Evolutionary conservation across 2,797 vertebrate genomes (phyloP).

Genomic region (Lycodopsis pacificus): DNA sequence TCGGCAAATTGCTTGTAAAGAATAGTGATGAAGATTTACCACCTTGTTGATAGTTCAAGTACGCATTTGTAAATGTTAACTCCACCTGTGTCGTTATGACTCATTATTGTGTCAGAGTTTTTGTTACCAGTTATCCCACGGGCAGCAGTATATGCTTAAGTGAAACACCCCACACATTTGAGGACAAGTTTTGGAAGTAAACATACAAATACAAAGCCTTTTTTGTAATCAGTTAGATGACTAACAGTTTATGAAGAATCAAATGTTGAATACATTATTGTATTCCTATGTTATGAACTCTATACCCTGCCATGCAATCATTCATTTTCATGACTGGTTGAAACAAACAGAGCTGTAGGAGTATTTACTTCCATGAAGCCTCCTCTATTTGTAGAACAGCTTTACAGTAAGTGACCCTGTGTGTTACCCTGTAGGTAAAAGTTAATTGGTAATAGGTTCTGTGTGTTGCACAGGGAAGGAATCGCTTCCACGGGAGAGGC

Average conservation of each 20-base stretch:
- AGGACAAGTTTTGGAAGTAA: conserved; percentile 9
- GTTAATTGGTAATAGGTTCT: conserved; percentile 75
- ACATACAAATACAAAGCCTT: neutral
- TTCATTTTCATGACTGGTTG: conserved; percentile 14
- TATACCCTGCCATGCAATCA: neutral
- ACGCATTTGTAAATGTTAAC: conserved; percentile 57
- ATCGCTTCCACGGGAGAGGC: conserved; percentile 73
- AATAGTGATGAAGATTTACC: conserved; percentile 50
- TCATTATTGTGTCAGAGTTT: conserved; percentile 18
- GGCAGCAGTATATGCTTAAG: neutral
- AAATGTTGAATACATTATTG: neutral
- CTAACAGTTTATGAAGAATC: conserved; percentile 3
- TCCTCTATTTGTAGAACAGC: conserved; percentile 54
- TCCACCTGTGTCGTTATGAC: conserved; percentile 11
- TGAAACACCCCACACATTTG: neutral
- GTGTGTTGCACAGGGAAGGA: conserved; percentile 70
- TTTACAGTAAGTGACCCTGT: conserved; percentile 72
- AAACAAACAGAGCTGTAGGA: conserved; percentile 32
- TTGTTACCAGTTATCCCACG: neutral
- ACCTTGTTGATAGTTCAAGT: conserved; percentile 33
- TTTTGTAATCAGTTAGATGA: conserved; percentile 13
- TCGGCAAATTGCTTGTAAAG: conserved; percentile 62
- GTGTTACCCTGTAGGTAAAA: conserved; percentile 73
- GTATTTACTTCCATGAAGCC: conserved; percentile 47
- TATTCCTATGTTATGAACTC: conserved; percentile 7